Evolutionary conservation across 2,797 vertebrate species (phyloP), one percentile per base, ranked within the genome.

Genomic region (Clarias fuscus): DNA sequence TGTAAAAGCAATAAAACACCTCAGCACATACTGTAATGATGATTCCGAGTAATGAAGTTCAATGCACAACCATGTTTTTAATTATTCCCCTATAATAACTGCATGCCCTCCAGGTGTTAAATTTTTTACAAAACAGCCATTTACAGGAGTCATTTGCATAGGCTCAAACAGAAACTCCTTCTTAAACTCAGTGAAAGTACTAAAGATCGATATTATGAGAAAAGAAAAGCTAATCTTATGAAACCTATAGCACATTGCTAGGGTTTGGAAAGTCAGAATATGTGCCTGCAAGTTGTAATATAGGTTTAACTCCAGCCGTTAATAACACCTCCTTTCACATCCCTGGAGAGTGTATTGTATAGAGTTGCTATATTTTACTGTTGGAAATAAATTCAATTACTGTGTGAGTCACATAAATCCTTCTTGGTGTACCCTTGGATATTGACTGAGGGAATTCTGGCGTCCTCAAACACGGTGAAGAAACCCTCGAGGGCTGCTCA

Each of bases 401-500:
- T n/a, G n/a, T 33, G 15, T 85, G 73, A 78, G 78, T 88, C 72
- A 37, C 56, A 85, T 43, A 48, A 83, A 82, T 88, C 61, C 79
- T 77, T 85, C 84, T 70, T 1, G 14, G n/a, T 20, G 3, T 64
- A 61, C 7, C 24, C 40, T 71, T 18, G 10, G n/a, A 70, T 83
- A 77, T 82, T 30, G 78, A 68, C 18, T 0, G 62, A 33, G 83
- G 53, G 53, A 81, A 72, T 81, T 40, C 71, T 64, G n/a, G n/a
- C 24, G 17, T 87, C 81, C 59, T 75, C 37, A 85, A 43, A 65
- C 18, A 70, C 83, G 27, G 67, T 82, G 83, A 84, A 78, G 84
- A 59, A 86, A 85, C 86, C 43, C 86, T 86, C 30, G 72, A 89
- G 86, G 59, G 85, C 86, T 88, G 65, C 84, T 84, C 87, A 87